Base-by-base conservation (phyloP, 2,888 invertebrate genomes). In the Mantis religiosa region DNA sequence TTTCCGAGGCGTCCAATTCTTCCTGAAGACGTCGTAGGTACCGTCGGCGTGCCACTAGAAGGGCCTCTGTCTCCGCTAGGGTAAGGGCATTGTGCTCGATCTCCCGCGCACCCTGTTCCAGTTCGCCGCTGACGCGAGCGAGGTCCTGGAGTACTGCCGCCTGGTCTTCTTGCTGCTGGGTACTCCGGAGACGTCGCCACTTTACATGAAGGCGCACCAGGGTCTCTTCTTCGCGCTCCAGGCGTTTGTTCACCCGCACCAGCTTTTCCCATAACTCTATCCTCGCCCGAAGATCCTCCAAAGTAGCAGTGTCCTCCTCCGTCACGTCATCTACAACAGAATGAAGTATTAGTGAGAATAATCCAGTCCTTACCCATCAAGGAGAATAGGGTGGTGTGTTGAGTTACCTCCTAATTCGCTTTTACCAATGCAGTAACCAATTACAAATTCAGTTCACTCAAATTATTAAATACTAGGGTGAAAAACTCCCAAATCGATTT, bases 261-360 rank as follows among this genome's bases (percentile, higher is more conserved):
- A 97, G 94, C 92, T 95, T 96, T 91, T 97, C 97, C 91, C 96
- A 93, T 91, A 97, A 94, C 91, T 96, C 95, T n/a, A 96, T 94
- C 93, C 96, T 96, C 92, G 95, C 95, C 91, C 93, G 93, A 54
- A 94, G 91, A 20, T 95, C 94, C 91, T 95, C 94, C 92, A 95
- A 95, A 85, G 95, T 94, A 90, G 94, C 94, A 90, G 94, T 94
- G 91, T 94, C 93, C 92, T 93, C 90, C 85, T 90, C 90, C 83
- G 82, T 88, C 89, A 89, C 47, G 85, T 89, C 83, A 87, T 90
- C 90, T 12, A 89, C 88, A 12, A 89, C 90, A 20, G 71, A 47
- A 54, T 41, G 41, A 85, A 2, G 9, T 27, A 47, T 71, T 3
- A 71, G 54, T 2, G 2, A 30, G 30, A 4, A 2, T 30, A 30